Conservation (phyloP, 2,113 vertebrate genomes). For the Azemiops feae region DNA sequence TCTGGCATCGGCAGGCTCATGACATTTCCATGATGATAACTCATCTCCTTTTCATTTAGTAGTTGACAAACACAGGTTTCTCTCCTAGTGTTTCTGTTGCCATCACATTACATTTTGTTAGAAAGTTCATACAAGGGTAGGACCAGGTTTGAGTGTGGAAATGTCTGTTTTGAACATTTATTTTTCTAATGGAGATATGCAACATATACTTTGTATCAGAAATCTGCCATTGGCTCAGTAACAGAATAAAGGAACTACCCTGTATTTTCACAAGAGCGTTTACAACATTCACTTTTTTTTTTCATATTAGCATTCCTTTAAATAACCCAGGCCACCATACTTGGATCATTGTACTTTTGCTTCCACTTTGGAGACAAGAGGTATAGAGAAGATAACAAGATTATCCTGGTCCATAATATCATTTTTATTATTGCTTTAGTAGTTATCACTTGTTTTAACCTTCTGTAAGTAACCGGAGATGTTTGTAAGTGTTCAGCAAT, state of each 20-base stretch:
- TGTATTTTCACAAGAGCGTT: not conserved
- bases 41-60: not conserved
- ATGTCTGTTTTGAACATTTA: not conserved
- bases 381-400: too few relatives aligned
- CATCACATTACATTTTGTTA: not conserved
- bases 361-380: not conserved
- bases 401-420: too few relatives aligned
- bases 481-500: too few relatives aligned
- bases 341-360: not conserved
- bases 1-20: not conserved
- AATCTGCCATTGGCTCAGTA: not conserved
- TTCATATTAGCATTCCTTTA: not conserved
- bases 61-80: not conserved
- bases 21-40: not conserved
- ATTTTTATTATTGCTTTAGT: too few relatives aligned
- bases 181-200: not conserved
- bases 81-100: slow-evolving; percentile 6
- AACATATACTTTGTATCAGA: slow-evolving; percentile 2
- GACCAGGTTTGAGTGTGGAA: not conserved
- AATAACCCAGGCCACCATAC: too few relatives aligned
- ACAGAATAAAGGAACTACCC: not conserved
- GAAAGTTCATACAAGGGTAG: not conserved
- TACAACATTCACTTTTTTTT: not conserved
- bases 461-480: too few relatives aligned
- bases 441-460: too few relatives aligned